phyloP scores from a whole-genome alignment of 1,140 invertebrate genomes.

The Drosophila mayri region DNA sequence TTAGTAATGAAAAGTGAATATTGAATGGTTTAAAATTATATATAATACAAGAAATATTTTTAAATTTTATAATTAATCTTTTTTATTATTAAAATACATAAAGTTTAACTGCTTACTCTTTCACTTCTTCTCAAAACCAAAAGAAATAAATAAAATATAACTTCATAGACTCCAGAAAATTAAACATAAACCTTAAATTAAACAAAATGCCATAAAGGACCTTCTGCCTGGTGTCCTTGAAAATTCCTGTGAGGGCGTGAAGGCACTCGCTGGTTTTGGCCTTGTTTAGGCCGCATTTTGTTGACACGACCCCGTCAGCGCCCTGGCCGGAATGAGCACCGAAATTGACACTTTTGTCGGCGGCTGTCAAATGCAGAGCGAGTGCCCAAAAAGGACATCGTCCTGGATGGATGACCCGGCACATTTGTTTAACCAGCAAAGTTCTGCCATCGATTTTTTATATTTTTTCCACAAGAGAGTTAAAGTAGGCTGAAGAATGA shows the following conservation, averaged over 20 bases:
- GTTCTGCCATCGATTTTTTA: conserved; percentile 52
- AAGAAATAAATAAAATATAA: background rate
- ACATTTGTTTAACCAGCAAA: conserved; percentile 56
- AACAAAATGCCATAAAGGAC: background rate
- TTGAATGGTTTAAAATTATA: too few species aligned
- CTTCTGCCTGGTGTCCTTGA: conserved; percentile 25
- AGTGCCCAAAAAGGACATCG: conserved; percentile 47
- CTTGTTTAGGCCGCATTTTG: conserved; percentile 31
- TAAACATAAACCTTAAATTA: background rate
- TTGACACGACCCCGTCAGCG: conserved; percentile 42
- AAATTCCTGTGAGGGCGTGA: background rate
- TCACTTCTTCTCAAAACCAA: background rate
- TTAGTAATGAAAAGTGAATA: too few species aligned
- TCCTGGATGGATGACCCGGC: conserved; percentile 72
- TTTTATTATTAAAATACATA: too few species aligned
- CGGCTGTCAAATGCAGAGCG: conserved; percentile 69
- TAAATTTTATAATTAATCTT: too few species aligned
- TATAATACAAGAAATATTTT: too few species aligned
- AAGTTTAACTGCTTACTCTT: background rate
- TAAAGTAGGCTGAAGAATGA: conserved; percentile 36
- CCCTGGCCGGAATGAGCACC: conserved; percentile 26
- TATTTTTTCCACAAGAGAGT: conserved; percentile 4
- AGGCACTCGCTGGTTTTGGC: background rate
- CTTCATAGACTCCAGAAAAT: background rate
- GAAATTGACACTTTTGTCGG: conserved; percentile 53